phyloP scores from a whole-genome alignment of 2,888 invertebrate genomes.

The Barypeithes pellucidus region DNA sequence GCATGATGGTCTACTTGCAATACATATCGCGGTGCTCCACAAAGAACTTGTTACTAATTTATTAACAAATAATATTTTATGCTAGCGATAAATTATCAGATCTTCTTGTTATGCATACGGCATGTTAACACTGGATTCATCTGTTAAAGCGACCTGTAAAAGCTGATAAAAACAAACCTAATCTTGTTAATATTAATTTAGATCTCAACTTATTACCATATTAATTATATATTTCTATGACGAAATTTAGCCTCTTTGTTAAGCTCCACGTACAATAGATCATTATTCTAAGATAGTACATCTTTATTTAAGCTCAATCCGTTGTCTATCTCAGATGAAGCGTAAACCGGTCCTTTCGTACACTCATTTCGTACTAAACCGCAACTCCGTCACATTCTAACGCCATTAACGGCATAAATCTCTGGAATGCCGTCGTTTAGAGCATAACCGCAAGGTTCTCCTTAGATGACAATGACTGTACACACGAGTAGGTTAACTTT shows the following conservation, averaged over 20 bases:
- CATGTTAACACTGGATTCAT: neutral
- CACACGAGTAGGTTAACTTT: constrained; percentile 12
- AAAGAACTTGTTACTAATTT: too few species aligned
- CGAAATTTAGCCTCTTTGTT: constrained; percentile 25
- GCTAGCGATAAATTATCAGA: too few species aligned
- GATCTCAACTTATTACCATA: constrained; percentile 38
- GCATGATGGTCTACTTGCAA: too few species aligned
- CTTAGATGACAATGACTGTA: constrained; percentile 6
- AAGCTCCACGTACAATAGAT: constrained; percentile 23
- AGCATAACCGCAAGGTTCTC: neutral
- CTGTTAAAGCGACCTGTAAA: neutral
- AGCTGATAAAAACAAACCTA: constrained; percentile 10
- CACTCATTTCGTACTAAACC: neutral
- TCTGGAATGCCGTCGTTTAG: neutral
- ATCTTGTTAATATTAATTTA: constrained; percentile 20
- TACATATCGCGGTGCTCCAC: too few species aligned
- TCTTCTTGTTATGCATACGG: neutral
- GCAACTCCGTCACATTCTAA: neutral
- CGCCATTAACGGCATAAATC: neutral
- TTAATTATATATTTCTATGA: constrained; percentile 33
- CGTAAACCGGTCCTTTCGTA: constrained; percentile 18
- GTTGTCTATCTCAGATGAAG: constrained; percentile 37
- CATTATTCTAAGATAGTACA: constrained; percentile 33
- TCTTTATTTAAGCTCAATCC: constrained; percentile 21
- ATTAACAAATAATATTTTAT: too few species aligned